phyloP scores from a whole-genome alignment of 2,888 invertebrate species.

The Drosophila robusta region DNA sequence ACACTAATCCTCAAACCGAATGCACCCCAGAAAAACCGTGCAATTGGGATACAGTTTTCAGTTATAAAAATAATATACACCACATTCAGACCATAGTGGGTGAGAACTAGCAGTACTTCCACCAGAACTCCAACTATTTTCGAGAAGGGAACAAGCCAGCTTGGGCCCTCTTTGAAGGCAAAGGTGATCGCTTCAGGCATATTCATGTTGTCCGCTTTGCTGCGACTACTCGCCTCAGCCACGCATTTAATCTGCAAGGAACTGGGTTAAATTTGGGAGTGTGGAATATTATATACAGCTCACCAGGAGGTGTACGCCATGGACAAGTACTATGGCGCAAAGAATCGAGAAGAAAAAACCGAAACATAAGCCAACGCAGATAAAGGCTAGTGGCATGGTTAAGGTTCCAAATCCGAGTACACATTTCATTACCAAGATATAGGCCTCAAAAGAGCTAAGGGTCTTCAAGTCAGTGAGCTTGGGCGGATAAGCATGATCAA shows the following conservation, averaged over 20 bases:
- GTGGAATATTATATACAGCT: not conserved
- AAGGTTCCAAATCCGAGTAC: constrained; percentile 58
- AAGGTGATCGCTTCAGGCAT: constrained; percentile 45
- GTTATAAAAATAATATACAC: constrained; percentile 97
- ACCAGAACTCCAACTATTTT: constrained; percentile 85
- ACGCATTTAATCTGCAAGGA: constrained; percentile 44
- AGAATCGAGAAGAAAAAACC: constrained; percentile 20
- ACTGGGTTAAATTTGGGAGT: not conserved
- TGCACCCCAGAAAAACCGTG: not conserved
- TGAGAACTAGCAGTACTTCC: constrained; percentile 91
- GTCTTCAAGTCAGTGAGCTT: not conserved
- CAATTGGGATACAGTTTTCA: constrained; percentile 86
- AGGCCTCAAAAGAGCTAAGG: constrained; percentile 39
- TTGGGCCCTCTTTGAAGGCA: constrained; percentile 50
- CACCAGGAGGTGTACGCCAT: constrained; percentile 61
- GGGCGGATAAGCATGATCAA: not conserved
- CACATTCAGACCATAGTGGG: constrained; percentile 97
- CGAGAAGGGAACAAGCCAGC: not conserved
- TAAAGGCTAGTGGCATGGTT: constrained; percentile 61
- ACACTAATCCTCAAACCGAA: not conserved
- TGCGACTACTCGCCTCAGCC: constrained; percentile 38
- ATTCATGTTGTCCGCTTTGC: constrained; percentile 38
- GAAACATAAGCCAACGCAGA: constrained; percentile 38
- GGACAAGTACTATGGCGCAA: constrained; percentile 29
- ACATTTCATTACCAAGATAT: constrained; percentile 48